phyloP scores from a whole-genome alignment of 2,797 vertebrate species.

The Morus bassanus region DNA sequence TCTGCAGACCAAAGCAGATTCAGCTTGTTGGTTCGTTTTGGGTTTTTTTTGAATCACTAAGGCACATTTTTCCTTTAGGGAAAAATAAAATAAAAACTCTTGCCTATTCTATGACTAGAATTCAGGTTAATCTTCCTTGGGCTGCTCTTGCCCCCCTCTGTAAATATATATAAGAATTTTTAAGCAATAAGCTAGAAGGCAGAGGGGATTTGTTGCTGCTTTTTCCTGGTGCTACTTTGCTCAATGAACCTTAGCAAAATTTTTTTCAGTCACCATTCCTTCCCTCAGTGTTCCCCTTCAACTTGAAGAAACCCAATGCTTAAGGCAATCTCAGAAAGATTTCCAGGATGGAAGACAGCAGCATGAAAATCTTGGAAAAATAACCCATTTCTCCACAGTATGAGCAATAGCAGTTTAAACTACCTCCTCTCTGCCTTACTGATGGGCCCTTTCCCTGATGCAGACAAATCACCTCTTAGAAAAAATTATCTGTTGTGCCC shows the following conservation, averaged over 20 bases:
- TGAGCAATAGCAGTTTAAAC: background rate
- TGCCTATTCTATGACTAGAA: background rate
- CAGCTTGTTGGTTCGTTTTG: background rate
- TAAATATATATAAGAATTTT: background rate
- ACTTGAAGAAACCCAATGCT: background rate
- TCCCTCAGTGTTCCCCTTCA: background rate
- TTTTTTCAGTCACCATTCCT: background rate
- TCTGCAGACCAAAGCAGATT: background rate
- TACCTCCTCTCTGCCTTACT: background rate
- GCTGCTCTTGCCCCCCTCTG: background rate
- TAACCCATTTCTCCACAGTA: background rate
- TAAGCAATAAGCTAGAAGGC: background rate
- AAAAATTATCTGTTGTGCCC: background rate
- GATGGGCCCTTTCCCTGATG: background rate
- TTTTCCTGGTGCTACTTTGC: background rate
- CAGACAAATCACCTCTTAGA: background rate
- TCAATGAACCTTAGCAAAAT: background rate
- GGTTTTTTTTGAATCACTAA: background rate
- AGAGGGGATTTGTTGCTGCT: background rate
- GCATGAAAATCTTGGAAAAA: background rate
- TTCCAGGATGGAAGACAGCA: background rate
- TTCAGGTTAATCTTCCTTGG: background rate
- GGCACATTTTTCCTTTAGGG: background rate
- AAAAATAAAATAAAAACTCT: background rate
- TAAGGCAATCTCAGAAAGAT: background rate